These are phyloP conservation scores for Diploscapter pachys DNA, from an alignment of 1,140 invertebrate genomes.

Conservation along the genomic window DNA sequence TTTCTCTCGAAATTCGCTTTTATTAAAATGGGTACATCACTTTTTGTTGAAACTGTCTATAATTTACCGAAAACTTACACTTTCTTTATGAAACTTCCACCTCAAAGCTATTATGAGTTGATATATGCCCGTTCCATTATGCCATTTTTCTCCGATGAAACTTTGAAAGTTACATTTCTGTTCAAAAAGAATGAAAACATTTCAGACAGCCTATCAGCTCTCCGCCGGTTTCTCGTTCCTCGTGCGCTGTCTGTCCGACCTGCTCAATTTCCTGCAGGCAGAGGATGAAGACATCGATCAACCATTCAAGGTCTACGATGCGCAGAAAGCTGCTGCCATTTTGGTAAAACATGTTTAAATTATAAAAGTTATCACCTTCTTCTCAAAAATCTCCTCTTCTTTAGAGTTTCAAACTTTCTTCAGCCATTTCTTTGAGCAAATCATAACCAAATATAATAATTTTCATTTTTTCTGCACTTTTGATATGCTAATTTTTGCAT, in stretches of 20 bases:
- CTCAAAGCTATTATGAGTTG: too few relatives aligned
- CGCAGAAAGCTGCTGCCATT: not conserved
- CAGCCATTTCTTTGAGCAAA: not conserved
- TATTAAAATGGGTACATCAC: too few relatives aligned
- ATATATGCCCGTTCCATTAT: too few relatives aligned
- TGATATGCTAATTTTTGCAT: not conserved
- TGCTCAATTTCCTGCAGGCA: constrained; percentile 4
- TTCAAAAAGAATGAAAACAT: not conserved
- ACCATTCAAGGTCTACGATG: constrained; percentile 6
- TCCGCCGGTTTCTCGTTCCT: constrained; percentile 19
- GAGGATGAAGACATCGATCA: not conserved
- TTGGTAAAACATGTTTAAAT: constrained; percentile 64
- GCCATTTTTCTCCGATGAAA: too few relatives aligned
- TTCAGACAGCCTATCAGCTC: constrained; percentile 19
- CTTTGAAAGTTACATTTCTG: too few relatives aligned
- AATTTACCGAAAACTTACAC: too few relatives aligned
- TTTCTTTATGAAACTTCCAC: too few relatives aligned
- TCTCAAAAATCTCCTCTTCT: constrained; percentile 26
- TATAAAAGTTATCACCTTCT: constrained; percentile 64
- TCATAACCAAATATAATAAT: constrained; percentile 61
- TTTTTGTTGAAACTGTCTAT: too few relatives aligned
- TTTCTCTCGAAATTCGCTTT: too few relatives aligned
- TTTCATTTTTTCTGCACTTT: too few relatives aligned
- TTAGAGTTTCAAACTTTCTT: constrained; percentile 59
- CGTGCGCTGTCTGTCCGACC: constrained; percentile 9